phyloP scores from a whole-genome alignment of 2,797 vertebrate genomes.

The Labeo calbasu region DNA sequence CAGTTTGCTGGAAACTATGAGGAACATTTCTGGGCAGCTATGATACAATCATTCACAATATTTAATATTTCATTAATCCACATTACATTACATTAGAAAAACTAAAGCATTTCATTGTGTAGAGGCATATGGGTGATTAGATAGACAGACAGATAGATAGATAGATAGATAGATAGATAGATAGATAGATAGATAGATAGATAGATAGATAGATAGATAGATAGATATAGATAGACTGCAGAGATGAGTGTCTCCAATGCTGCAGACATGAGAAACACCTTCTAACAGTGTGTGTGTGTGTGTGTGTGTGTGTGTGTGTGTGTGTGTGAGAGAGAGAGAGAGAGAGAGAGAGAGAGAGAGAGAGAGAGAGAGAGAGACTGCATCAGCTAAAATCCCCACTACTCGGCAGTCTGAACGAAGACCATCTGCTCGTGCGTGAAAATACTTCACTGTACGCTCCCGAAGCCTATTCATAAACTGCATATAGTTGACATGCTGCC shows the following conservation, averaged over 20 bases:
- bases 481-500: not conserved
- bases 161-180: not conserved
- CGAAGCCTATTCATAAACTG: slow-evolving; percentile 28
- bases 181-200: slow-evolving; percentile 6
- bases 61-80: not conserved
- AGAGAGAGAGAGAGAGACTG: slow-evolving; percentile 44
- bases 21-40: slow-evolving; percentile 27
- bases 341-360: slow-evolving; percentile 42
- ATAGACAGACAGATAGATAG: slow-evolving; percentile 1
- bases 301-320: slow-evolving; percentile 11
- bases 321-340: slow-evolving; percentile 1
- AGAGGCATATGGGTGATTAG: not conserved
- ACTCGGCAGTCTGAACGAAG: slow-evolving; percentile 48
- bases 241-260: slow-evolving; percentile 12
- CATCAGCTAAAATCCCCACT: slow-evolving; percentile 50
- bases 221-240: slow-evolving; percentile 8
- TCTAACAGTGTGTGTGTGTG: not conserved
- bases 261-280: slow-evolving; percentile 23
- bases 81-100: not conserved
- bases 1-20: slow-evolving; percentile 44
- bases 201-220: not conserved
- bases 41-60: slow-evolving; percentile 25
- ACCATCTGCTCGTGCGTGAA: slow-evolving; percentile 50
- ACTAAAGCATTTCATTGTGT: not conserved
- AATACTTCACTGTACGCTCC: slow-evolving; percentile 26